Evolutionary conservation across 2,113 vertebrate species (phyloP), one percentile per base, ranked within the genome.

Genomic region (Ammospiza caudacuta): DNA sequence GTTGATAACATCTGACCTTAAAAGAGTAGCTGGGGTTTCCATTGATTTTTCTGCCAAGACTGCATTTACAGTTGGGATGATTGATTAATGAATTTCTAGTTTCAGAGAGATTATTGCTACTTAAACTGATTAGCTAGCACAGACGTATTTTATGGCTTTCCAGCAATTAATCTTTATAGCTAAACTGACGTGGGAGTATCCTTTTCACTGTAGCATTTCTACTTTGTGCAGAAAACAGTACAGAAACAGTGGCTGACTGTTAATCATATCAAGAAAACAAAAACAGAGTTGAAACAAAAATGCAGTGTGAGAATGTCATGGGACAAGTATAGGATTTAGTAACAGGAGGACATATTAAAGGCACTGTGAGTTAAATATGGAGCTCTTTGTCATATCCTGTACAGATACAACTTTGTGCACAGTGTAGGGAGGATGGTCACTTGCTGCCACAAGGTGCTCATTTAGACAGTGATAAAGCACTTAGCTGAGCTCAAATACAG

Each of bases 1-100:
- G 29, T 63, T 92, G 67, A 54, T 90, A 94, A 68, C 31, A 75
- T 75, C 73, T 95, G 80, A 90, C 61, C 66, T 94, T 75, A 94
- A 63, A 90, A 86, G 75, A 80, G 83, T 74, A 51, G 33, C 62
- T 74, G 63, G 43, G 19, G 10, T 1, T 83, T 87, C 72, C 94
- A 94, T 94, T 83, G 93, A 96, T 83, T 94, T 82, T 95, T 95
- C 89, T 92, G 79, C 90, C 57, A 49, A 83, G 89, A 83, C 89
- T 76, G 58, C 72, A 44, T 69, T 63, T 94, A 87, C 57, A 21
- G 31, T 69, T 83, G 54, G 49, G 66, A 89, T 95, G 88, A 70
- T 89, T 94, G 79, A 95, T 95, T 91, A 95, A 96, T 92, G 64
- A 92, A 84, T 92, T 77, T 95, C 83, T 92, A 67, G 73, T 46